Evolutionary conservation across 2,797 vertebrate species (phyloP), one percentile per base, ranked within the genome.

Genomic region (Oryzias sinensis): DNA sequence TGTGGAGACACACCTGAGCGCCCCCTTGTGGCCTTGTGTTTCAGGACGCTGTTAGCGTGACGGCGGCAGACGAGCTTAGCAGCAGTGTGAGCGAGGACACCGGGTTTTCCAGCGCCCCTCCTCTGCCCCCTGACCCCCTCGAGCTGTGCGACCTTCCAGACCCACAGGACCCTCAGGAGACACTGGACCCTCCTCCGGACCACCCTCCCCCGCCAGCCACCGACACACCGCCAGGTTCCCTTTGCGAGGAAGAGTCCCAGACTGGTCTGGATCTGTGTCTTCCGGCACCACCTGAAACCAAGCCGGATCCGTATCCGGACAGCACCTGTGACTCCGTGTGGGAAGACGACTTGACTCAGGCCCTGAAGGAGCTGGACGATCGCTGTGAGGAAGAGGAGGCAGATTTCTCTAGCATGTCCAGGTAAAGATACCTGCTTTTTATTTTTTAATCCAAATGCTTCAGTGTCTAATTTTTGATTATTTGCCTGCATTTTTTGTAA

Each of bases 301-400:
- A 83, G 33, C 65, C 59, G 0, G 82, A 88, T 11, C 74, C 63
- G 0, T 74, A 87, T 6, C 76, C 91, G 0, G 94, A 93, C 68
- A 95, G 95, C 78, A 93, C 89, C 70, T 93, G 91, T 0, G 94
- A 93, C 46, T 98, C 94, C 0, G 58, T 98, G 77, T 98, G 95
- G 72, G 97, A 99, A 62, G 97, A 98, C 7, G 96, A 99, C 43
- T 95, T 98, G 60, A 98, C 96, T 0, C 91, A 97, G 75, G 97
- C 96, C 51, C 84, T 99, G 81, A 98, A 96, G 79, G 97, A 98
- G 82, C 90, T 99, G 0, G 97, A 99, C 52, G 95, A 98, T 80
- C 91, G 96, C 58, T 99, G 97, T 68, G 96, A 98, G 85, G 97
- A 98, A 61, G 97, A 98, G 74, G 97, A 96, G 86, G 97, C 96